Base-by-base conservation (phyloP, 2,888 invertebrate genomes). In the Nymphalis polychloros region DNA sequence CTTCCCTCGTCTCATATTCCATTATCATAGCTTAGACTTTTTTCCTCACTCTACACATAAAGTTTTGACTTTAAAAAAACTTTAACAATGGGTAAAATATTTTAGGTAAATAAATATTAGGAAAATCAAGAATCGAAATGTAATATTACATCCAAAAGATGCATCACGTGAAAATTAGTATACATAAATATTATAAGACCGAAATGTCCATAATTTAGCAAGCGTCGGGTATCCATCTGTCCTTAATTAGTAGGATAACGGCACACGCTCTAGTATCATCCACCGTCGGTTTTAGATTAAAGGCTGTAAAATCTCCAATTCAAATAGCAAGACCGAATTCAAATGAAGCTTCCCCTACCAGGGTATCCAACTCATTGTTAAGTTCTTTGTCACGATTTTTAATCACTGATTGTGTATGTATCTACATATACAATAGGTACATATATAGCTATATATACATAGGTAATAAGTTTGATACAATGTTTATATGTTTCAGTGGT, bases 251-350 rank as follows among this genome's bases (percentile, higher is more conserved):
- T 79, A 80, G 83, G 78, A 83, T 85, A 85, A 82, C 81, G 78
- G 81, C 79, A 82, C 80, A 83, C 84, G 84, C 80, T 77, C 75
- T 65, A 70, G 74, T 80, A 78, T 78, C 84, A 82, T 81, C 81
- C 79, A 76, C 76, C 82, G 84, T 81, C 83, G 84, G 84, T 85
- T 87, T 85, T 83, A 89, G 86, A 90, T 89, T 90, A 90, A 85
- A 85, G 84, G 83, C 86, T 85, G 85, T 83, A 84, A 87, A 89
- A 90, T 90, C 85, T 87, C 85, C 89, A 89, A 90, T 90, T 90
- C 89, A 90, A 90, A 90, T 90, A 78, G 79, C 76, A 75, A 78
- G 79, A 80, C 84, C 81, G 87, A 88, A 89, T 90, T 84, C 81
- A 85, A 88, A 88, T 87, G 84, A 85, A 57, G 72, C 49, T 48